Conservation (phyloP, 1,140 invertebrate genomes). For the Mamestra configurata region DNA sequence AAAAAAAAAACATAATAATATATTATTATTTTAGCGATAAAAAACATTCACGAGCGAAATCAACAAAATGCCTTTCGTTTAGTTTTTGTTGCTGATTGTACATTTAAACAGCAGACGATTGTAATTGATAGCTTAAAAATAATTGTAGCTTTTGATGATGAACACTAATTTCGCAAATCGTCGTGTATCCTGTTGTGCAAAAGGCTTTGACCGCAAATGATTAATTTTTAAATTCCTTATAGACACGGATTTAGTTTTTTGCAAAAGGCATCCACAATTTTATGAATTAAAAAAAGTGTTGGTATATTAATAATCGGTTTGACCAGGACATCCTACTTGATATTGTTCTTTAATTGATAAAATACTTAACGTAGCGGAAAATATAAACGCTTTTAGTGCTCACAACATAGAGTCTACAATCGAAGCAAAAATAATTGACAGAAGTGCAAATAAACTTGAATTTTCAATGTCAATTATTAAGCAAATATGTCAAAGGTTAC, state of each 20-base stretch:
- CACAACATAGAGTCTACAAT: slow-evolving; percentile 13
- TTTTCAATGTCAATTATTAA: slow-evolving; percentile 38
- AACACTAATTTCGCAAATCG: not conserved
- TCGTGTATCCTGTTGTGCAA: slow-evolving; percentile 13
- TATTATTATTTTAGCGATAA: no score
- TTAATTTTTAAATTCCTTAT: slow-evolving; percentile 5
- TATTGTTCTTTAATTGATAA: slow-evolving; percentile 15
- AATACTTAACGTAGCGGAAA: not conserved
- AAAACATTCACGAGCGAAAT: no score
- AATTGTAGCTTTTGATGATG: not conserved
- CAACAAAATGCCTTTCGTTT: no score
- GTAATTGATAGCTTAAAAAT: not conserved
- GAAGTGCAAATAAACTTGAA: slow-evolving; percentile 29
- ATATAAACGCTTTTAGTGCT: slow-evolving; percentile 10
- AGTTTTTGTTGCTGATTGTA: not conserved
- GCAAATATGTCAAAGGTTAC: slow-evolving; percentile 39
- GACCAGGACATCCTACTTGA: slow-evolving; percentile 27
- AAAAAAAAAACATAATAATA: no score
- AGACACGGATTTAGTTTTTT: slow-evolving; percentile 12
- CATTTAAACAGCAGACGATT: not conserved
- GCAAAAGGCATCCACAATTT: not conserved
- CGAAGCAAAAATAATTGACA: not conserved
- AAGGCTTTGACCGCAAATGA: not conserved
- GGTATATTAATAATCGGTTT: not conserved
- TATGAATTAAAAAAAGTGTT: not conserved